Base-by-base conservation (phyloP, 2,797 vertebrate species). In the Peromyscus nudipes region DNA sequence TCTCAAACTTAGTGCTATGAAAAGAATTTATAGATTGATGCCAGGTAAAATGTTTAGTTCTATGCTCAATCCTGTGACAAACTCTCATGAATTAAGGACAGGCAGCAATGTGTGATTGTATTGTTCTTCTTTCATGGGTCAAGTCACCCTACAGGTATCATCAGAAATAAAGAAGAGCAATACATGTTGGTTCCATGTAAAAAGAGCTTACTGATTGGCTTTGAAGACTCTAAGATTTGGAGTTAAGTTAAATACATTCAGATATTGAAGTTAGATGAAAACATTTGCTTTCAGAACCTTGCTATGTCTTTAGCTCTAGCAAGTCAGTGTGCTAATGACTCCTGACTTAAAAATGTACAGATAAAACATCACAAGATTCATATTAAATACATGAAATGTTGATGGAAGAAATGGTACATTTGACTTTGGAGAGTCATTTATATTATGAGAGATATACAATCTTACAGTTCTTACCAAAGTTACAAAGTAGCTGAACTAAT, bases 1-100 rank as follows among this genome's bases (percentile, higher is more conserved):
- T 31, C 13, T 97, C 71, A 90, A 92, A 95, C 90, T 86, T 88
- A 92, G 46, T 64, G 76, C 80, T 92, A 69, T 96, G 37, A 37
- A 85, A 81, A 77, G 10, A 84, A 81, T 91, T 93, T 96, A 87
- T 90, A 92, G 49, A 88, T 89, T 95, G 11, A 37, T 67, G 62
- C 86, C 40, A 83, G 55, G 73, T 86, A 92, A 85, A 64, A 94
- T 19, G 23, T 84, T 80, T 79, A 82, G 25, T 91, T 90, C 34
- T 97, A 46, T 89, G 27, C 52, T 95, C 29, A 93, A 13, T 92
- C n/a, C 23, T 83, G 12, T 90, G 52, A 90, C 10, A 12, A 92
- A 0, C 19, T 80, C 40, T 84, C 23, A n/a, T 79, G 46, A 64
- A 85, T 90, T 92, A 71, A 71, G 40, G 94, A 77, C 43, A 46